Evolutionary conservation across 2,113 vertebrate genomes (phyloP), one percentile per base, ranked within the genome.

Genomic region (Todiramphus saurophagus): DNA sequence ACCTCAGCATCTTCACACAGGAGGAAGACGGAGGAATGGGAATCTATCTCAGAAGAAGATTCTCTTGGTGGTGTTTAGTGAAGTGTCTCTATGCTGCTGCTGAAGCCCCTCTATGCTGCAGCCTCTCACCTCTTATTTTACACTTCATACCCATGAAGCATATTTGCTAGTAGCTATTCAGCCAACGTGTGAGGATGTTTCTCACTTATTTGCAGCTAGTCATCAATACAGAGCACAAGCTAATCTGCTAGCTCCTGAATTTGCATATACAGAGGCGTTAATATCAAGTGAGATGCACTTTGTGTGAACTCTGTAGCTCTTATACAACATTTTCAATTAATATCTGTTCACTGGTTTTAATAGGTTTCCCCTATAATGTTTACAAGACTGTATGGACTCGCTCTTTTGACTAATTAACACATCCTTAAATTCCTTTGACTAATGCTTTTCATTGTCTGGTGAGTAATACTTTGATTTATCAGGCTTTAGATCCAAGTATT

Each of bases 331-430:
- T 93, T 95, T 96, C 93, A 96, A 95, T 95, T 96, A 94, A 93
- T 97, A 94, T 84, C 69, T 96, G 83, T 83, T 97, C 87, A 55
- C 70, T 94, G 53, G 6, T 91, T 92, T 96, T 96, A 96, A 95
- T 93, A 90, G 56, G 33, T 95, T 95, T 96, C 74, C 96, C 93
- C 74, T 55, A 53, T 83, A 94, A 90, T 63, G 81, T 96, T 97
- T 96, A 94, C 93, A 92, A 94, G 94, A 56, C 90, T 96, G 41
- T 75, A 83, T 76, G 41, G 69, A 59, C 58, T 94, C 76, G 88
- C 93, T 96, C 90, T 89, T 95, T 96, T 94, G 85, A 92, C 92
- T 94, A 94, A 97, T 97, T 97, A 97, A 89, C 89, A 93, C 74
- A 70, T 91, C 90, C 94, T 93, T 94, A 96, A 85, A 97, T 94